Evolutionary conservation across 2,113 vertebrate genomes (phyloP).

Genomic region (Varanus komodoensis): DNA sequence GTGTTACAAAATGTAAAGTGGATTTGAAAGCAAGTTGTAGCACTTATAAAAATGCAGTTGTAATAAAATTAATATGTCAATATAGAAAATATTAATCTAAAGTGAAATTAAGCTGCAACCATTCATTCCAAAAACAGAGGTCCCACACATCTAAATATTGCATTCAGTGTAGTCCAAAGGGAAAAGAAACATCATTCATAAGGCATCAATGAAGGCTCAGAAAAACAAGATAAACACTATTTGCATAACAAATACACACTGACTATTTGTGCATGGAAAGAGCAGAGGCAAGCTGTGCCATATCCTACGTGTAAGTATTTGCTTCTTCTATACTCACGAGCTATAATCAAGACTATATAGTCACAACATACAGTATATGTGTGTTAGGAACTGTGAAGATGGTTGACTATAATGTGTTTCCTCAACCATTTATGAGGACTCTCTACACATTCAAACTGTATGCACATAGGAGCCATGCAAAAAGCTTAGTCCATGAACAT

Average conservation of each 20-base stretch:
- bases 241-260: not conserved
- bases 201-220: not conserved
- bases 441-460: not conserved
- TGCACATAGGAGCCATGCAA: not conserved
- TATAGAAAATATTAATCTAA: not conserved
- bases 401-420: not conserved
- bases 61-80: not conserved
- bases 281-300: too few relatives aligned
- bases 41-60: not conserved
- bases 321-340: too few relatives aligned
- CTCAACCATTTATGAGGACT: not conserved
- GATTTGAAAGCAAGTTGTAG: not conserved
- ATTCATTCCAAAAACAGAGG: not conserved
- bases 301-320: too few relatives aligned
- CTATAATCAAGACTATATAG: not conserved
- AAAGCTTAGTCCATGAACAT: not conserved
- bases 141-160: not conserved
- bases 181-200: not conserved
- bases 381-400: not conserved
- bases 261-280: not conserved
- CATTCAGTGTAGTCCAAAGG: not conserved
- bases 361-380: not conserved
- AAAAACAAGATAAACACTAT: not conserved
- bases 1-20: not conserved
- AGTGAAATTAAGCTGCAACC: not conserved